Conservation (phyloP, 2,888 invertebrate species). For the Lysandra coridon region DNA sequence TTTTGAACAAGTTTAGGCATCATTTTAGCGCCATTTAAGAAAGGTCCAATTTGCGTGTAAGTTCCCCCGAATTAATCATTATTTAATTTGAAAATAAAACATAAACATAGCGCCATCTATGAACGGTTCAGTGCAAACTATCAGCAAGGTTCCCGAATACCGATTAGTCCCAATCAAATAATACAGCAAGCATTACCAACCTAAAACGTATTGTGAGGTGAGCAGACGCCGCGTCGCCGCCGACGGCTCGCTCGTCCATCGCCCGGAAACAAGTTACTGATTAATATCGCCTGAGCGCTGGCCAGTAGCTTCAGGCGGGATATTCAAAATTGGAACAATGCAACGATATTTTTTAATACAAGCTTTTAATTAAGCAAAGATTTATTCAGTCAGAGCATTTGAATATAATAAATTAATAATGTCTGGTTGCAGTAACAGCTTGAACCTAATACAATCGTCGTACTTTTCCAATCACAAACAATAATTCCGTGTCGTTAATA, state of each 20-base stretch:
- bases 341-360: background rate
- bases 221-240: slow-evolving; percentile 73
- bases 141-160: background rate
- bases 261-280: slow-evolving; percentile 73
- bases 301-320: slow-evolving; percentile 41
- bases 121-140: background rate
- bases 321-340: slow-evolving; percentile 32
- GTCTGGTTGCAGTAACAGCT: background rate
- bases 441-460: slow-evolving; percentile 50
- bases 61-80: too few species aligned
- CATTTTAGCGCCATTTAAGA: too few species aligned
- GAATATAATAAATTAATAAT: background rate
- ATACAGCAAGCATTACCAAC: slow-evolving; percentile 73
- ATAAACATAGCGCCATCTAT: background rate
- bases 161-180: slow-evolving; percentile 10
- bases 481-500: slow-evolving; percentile 26
- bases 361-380: background rate
- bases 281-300: slow-evolving; percentile 55
- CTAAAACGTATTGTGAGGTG: slow-evolving; percentile 76
- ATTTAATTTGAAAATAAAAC: background rate
- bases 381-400: background rate
- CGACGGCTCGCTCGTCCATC: slow-evolving; percentile 63
- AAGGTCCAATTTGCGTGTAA: too few species aligned
- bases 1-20: too few species aligned
- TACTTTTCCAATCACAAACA: slow-evolving; percentile 55